phyloP scores from a whole-genome alignment of 2,888 invertebrate genomes.

The Drosophila silvestris region DNA sequence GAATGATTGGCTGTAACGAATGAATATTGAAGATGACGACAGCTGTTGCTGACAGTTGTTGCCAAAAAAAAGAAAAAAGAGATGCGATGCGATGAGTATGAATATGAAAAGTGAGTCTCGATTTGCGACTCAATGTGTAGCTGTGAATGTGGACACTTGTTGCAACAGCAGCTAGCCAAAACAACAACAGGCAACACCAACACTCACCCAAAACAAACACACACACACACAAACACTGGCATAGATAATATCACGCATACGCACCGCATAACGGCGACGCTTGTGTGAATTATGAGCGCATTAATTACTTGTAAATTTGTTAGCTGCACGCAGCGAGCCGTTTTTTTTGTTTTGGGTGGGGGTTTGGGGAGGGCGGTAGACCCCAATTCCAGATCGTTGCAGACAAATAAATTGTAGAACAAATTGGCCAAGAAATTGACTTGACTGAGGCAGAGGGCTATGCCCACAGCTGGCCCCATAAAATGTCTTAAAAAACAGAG shows the following conservation, averaged over 20 bases:
- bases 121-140: constrained; percentile 38
- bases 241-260: constrained; percentile 53
- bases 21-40: constrained; percentile 80
- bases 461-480: constrained; percentile 47
- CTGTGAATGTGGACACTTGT: constrained; percentile 74
- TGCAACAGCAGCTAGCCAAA: constrained; percentile 43
- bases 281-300: constrained; percentile 78
- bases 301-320: constrained; percentile 83
- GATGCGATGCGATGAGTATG: constrained; percentile 5
- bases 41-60: constrained; percentile 82
- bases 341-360: background rate
- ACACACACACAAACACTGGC: constrained; percentile 2
- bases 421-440: constrained; percentile 77
- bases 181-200: constrained; percentile 10
- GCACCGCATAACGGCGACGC: constrained; percentile 44
- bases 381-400: constrained; percentile 31
- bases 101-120: constrained; percentile 6
- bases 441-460: constrained; percentile 14
- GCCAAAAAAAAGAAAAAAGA: constrained; percentile 38
- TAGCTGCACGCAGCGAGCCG: constrained; percentile 49
- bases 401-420: constrained; percentile 68
- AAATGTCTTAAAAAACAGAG: constrained; percentile 22
- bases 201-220: background rate
- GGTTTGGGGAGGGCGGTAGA: background rate
- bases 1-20: constrained; percentile 77